These are phyloP conservation scores for Furcula furcula DNA, from an alignment of 2,888 invertebrate genomes.

Conservation along the genomic window DNA sequence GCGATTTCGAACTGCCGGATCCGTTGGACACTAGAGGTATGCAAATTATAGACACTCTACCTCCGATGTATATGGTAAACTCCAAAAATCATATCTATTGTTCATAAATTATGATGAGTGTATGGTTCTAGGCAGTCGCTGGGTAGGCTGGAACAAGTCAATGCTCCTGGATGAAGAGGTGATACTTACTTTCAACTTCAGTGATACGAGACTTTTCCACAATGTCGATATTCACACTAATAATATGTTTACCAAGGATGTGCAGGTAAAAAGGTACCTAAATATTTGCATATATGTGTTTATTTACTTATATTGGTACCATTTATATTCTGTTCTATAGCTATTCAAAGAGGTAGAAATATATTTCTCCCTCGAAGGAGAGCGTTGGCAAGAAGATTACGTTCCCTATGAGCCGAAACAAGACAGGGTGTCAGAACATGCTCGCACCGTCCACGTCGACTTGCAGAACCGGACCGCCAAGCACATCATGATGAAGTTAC, in stretches of 20 bases:
- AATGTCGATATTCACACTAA: conserved; percentile 88
- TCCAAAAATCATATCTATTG: no score
- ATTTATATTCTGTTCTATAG: conserved; percentile 58
- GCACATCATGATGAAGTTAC: conserved; percentile 88
- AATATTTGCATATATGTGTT: neutral
- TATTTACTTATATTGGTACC: neutral
- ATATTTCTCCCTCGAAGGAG: conserved; percentile 91
- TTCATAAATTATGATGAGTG: neutral
- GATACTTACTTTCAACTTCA: conserved; percentile 91
- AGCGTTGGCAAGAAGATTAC: conserved; percentile 86
- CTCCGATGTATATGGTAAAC: conserved; percentile 1
- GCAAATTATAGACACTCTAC: conserved; percentile 8
- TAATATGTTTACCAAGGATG: conserved; percentile 90
- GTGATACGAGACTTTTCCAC: conserved; percentile 87
- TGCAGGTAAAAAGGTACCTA: conserved; percentile 87
- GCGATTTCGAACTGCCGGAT: conserved; percentile 83
- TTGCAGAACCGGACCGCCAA: conserved; percentile 88
- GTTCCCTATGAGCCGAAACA: conserved; percentile 83
- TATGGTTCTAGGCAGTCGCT: conserved; percentile 80
- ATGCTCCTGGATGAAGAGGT: conserved; percentile 83
- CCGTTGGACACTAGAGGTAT: conserved; percentile 82
- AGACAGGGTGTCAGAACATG: conserved; percentile 79
- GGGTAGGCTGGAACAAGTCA: conserved; percentile 94
- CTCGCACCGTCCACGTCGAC: conserved; percentile 86
- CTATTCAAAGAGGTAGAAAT: conserved; percentile 88